Conservation (phyloP, 2,888 invertebrate species). For the Mimas tiliae region DNA sequence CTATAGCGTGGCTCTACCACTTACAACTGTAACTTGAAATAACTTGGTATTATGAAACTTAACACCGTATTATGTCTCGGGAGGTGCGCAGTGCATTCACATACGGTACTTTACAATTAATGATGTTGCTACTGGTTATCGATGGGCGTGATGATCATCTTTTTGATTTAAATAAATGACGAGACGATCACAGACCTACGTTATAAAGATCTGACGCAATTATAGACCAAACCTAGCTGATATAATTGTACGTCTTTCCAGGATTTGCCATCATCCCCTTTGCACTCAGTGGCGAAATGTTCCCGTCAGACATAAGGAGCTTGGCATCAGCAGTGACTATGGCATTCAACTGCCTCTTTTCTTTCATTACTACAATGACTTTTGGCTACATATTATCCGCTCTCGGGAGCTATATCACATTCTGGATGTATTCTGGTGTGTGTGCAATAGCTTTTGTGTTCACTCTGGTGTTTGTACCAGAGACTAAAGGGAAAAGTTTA, state of each 20-base stretch:
- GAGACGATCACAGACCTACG: too few species aligned
- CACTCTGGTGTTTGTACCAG: conserved; percentile 46
- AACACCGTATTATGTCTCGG: too few species aligned
- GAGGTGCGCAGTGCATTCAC: too few species aligned
- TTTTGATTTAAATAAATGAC: too few species aligned
- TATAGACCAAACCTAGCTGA: too few species aligned
- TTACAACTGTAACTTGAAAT: too few species aligned
- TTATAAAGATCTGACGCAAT: too few species aligned
- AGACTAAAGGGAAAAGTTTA: conserved; percentile 52
- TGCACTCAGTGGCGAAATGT: conserved; percentile 52
- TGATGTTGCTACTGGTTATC: too few species aligned
- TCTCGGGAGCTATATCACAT: conserved; percentile 40
- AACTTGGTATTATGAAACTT: too few species aligned
- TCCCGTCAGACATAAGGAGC: conserved; percentile 47
- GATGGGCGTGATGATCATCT: too few species aligned
- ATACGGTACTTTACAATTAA: too few species aligned
- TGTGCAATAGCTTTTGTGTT: conserved; percentile 43
- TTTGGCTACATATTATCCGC: conserved; percentile 42
- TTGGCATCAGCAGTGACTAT: conserved; percentile 42
- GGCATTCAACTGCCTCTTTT: conserved; percentile 41
- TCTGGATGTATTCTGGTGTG: conserved; percentile 44
- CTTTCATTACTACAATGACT: conserved; percentile 41
- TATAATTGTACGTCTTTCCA: background rate
- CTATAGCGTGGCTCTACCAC: too few species aligned
- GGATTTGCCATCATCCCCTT: conserved; percentile 51